phyloP scores from a whole-genome alignment of 2,113 vertebrate genomes.

The Silurus asotus region DNA sequence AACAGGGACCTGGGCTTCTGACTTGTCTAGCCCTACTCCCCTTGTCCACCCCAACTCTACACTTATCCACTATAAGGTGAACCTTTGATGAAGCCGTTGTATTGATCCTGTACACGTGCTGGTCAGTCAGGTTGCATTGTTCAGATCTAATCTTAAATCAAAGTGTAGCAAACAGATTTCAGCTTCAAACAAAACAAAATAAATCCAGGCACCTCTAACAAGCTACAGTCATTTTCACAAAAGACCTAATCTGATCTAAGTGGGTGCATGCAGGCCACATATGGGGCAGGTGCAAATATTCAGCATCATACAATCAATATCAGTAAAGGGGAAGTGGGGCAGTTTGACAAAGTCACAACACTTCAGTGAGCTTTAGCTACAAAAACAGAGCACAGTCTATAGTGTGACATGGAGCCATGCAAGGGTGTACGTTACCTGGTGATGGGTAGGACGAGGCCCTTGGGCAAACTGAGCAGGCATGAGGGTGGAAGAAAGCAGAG shows the following conservation, averaged over 20 bases:
- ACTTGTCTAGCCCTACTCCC: neutral
- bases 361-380: neutral
- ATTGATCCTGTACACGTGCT: neutral
- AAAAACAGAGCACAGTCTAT: neutral
- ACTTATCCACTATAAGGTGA: neutral
- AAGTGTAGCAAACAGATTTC: neutral
- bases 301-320: neutral
- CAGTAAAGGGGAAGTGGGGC: neutral
- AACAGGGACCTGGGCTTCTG: neutral
- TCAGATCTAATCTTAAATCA: neutral
- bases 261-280: neutral
- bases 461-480: slow-evolving; percentile 51
- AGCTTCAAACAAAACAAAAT: neutral
- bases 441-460: slow-evolving; percentile 59
- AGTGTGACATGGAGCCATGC: slow-evolving; percentile 10
- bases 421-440: slow-evolving; percentile 56
- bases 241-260: neutral
- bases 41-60: too few species aligned
- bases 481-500: slow-evolving; percentile 26
- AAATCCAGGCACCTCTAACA: neutral
- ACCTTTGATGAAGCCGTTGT: neutral
- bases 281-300: neutral
- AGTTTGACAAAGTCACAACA: neutral
- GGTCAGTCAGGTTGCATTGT: neutral
- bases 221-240: neutral